Evolutionary conservation across 2,888 invertebrate species (phyloP), one percentile per base, ranked within the genome.

Genomic region (Plutella xylostella): DNA sequence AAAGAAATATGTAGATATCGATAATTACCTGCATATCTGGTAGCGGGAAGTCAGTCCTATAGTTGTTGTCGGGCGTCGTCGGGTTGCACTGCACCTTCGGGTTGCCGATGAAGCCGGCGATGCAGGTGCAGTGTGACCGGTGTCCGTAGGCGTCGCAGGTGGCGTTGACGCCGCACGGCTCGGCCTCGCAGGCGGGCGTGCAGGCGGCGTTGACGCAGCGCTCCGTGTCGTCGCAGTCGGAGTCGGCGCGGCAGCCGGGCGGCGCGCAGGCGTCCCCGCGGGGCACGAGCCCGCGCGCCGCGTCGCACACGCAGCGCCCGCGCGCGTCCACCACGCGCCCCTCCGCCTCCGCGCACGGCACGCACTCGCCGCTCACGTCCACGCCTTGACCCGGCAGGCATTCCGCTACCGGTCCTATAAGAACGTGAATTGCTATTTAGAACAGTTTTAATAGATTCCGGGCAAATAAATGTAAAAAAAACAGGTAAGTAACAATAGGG

Each of bases 241-340:
- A 86, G 59, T 94, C 89, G 2, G 74, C 82, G 53, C 86, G 86
- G 63, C 94, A 94, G 2, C 87, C 86, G 1, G 92, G 91, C 52
- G 92, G 92, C 1, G 90, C 88, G 64, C 96, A 96, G 22, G 90
- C 90, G 33, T 90, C 87, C 48, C 92, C 92, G 50, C 92, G 92
- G 21, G 91, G 88, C 14, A 90, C 89, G 71, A 91, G 88, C 21
- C 94, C 94, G 47, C 90, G 89, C 52, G 91, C 90, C 5, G 91
- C 72, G 44, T 92, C 93, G 62, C 95, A 96, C 1, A 92, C 89
- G 62, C 95, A 96, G 37, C 90, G 90, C 1, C 93, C 94, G 33
- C 89, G 87, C 44, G 89, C 88, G 57, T 93, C 92, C 19, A 94
- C 83, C 48, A 90, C 88, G 61, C 89, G 89, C 2, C 94, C 95